Percentiles rank a stretch among this genome's conserved stretches.
Evolutionary conservation across 2,888 invertebrate species (phyloP).

Genomic region (Thecocarcelia acutangulata): DNA sequence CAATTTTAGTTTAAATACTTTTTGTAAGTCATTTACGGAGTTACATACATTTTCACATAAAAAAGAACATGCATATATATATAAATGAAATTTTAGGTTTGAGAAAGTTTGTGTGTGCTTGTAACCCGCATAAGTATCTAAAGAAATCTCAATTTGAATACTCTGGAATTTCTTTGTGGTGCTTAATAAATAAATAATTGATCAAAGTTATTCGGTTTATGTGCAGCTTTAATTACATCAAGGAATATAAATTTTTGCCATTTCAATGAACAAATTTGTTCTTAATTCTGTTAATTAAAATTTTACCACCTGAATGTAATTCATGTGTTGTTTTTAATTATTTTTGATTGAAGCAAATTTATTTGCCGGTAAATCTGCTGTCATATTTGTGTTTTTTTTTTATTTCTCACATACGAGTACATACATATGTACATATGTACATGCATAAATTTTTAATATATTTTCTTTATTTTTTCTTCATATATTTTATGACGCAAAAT

Average conservation of each 20-base stretch:
- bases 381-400: background rate
- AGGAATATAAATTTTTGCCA: background rate
- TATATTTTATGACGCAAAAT: constrained; percentile 46
- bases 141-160: too few relatives aligned
- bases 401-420: constrained; percentile 35
- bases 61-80: too few relatives aligned
- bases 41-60: too few relatives aligned
- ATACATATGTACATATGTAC: too few relatives aligned
- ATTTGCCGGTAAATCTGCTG: constrained; percentile 1
- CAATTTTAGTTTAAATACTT: too few relatives aligned
- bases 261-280: constrained; percentile 19
- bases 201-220: background rate
- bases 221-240: background rate
- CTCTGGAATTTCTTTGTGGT: too few relatives aligned
- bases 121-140: too few relatives aligned
- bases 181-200: too few relatives aligned
- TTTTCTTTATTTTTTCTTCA: constrained; percentile 14
- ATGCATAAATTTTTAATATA: constrained; percentile 35
- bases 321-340: constrained; percentile 23
- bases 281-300: constrained; percentile 44
- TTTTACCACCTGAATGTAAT: constrained; percentile 39
- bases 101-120: too few relatives aligned
- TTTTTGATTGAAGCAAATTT: constrained; percentile 4
- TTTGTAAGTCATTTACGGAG: too few relatives aligned
- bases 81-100: too few relatives aligned